These are phyloP conservation scores for Pygoscelis antarcticus DNA, from an alignment of 2,113 vertebrate species.

Conservation along the genomic window DNA sequence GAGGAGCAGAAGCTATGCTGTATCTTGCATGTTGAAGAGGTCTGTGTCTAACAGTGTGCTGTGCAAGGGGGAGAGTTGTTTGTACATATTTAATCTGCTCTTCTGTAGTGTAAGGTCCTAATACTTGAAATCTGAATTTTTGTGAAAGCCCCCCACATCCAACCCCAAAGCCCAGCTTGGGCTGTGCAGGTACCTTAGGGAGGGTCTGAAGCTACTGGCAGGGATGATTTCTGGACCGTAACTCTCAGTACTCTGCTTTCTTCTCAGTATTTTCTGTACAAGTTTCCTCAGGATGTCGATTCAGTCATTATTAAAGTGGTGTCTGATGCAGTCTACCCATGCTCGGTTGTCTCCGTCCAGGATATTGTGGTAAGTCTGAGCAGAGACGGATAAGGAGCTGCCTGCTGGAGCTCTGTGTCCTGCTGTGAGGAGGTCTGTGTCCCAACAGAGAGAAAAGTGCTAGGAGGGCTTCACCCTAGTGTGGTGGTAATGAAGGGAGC, in stretches of 20 bases:
- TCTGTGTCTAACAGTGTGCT: neutral
- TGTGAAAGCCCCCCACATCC: neutral
- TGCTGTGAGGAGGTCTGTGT: neutral
- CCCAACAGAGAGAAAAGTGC: neutral
- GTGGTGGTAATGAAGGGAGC: neutral
- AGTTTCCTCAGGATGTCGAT: constrained; percentile 77
- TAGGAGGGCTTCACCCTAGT: neutral
- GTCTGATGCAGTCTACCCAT: constrained; percentile 75
- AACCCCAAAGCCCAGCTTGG: neutral
- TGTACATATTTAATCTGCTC: neutral
- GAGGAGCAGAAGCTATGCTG: neutral
- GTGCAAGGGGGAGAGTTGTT: neutral
- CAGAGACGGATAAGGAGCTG: neutral
- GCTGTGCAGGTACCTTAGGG: neutral
- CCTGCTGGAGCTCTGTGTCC: neutral
- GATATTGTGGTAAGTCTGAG: constrained; percentile 79
- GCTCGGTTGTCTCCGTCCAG: constrained; percentile 82
- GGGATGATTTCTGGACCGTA: neutral
- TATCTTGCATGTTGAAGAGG: neutral
- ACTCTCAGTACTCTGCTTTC: constrained; percentile 20
- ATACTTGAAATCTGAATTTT: neutral
- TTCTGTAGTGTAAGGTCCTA: neutral
- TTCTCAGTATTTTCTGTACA: constrained; percentile 82
- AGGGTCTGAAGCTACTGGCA: neutral
- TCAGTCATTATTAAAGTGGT: constrained; percentile 80